Percentiles rank a stretch among this genome's conserved stretches.
phyloP scores from a whole-genome alignment of 2,797 vertebrate genomes.

The Paratrypauchen microcephalus region DNA sequence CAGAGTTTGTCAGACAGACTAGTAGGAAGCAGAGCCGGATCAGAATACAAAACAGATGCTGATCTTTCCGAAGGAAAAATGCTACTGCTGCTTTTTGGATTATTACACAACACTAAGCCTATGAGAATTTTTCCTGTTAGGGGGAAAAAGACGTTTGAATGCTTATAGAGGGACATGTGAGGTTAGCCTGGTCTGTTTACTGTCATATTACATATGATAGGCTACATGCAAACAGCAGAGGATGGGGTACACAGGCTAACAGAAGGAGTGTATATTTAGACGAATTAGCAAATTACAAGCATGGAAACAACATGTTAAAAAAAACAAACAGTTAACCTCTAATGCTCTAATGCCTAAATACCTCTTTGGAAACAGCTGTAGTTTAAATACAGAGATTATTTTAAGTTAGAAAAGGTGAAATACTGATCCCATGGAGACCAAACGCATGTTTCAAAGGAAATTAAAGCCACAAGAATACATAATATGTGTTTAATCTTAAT shows the following conservation, averaged over 20 bases:
- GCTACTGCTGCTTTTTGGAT: slow-evolving; percentile 41
- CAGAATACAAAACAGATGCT: slow-evolving; percentile 54
- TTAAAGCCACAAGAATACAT: too few species aligned
- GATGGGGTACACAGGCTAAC: slow-evolving; percentile 6
- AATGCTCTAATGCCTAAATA: too few species aligned
- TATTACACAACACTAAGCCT: slow-evolving; percentile 50
- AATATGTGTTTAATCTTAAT: too few species aligned
- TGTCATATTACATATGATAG: not conserved
- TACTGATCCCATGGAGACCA: too few species aligned
- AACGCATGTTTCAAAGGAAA: too few species aligned
- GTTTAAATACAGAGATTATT: too few species aligned
- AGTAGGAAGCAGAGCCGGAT: slow-evolving; percentile 40
- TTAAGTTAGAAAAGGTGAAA: too few species aligned
- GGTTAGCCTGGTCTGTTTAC: not conserved
- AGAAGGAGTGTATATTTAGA: slow-evolving; percentile 3
- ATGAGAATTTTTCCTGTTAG: slow-evolving; percentile 17
- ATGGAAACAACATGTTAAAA: too few species aligned
- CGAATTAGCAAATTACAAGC: too few species aligned
- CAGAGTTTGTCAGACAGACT: slow-evolving; percentile 20
- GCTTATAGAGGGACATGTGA: not conserved
- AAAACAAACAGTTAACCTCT: too few species aligned
- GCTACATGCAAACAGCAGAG: not conserved
- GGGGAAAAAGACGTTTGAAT: not conserved
- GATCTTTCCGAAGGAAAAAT: slow-evolving; percentile 51
- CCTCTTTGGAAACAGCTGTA: too few species aligned